Percentiles rank a stretch among this genome's conserved stretches.
Evolutionary conservation across 2,888 invertebrate genomes (phyloP).

Genomic region (Melolontha melolontha): DNA sequence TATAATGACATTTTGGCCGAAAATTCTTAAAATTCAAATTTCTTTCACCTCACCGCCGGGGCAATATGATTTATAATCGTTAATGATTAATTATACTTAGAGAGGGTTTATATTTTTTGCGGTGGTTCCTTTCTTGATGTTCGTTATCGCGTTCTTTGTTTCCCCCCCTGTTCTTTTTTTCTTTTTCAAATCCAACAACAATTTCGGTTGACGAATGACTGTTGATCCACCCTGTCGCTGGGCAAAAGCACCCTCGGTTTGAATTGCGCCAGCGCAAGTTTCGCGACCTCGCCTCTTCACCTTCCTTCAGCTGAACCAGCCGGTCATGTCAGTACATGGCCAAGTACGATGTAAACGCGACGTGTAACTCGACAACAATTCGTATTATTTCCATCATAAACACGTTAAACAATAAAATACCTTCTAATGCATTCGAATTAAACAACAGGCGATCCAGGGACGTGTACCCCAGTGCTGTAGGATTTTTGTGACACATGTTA

Average conservation of each 20-base stretch:
- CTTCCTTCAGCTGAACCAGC: slow-evolving; percentile 48
- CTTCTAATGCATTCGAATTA: not conserved
- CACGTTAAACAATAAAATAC: slow-evolving; percentile 11
- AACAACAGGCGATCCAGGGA: no score
- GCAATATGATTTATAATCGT: no score
- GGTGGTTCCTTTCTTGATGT: slow-evolving; percentile 1
- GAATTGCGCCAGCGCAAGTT: slow-evolving; percentile 49
- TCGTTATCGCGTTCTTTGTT: slow-evolving; percentile 17
- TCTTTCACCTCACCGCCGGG: no score
- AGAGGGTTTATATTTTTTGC: slow-evolving; percentile 8
- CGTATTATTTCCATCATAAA: slow-evolving; percentile 1
- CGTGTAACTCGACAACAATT: slow-evolving; percentile 10
- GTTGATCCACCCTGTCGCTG: slow-evolving; percentile 49
- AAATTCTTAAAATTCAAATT: no score
- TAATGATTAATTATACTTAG: no score
- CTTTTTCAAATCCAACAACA: slow-evolving; percentile 16
- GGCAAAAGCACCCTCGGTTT: slow-evolving; percentile 48
- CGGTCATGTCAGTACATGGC: slow-evolving; percentile 50
- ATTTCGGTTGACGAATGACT: slow-evolving; percentile 45
- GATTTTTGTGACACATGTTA: slow-evolving; percentile 7
- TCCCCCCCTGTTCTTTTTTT: not conserved
- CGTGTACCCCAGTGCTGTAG: not conserved
- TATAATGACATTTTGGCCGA: no score
- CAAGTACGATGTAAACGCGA: slow-evolving; percentile 39
- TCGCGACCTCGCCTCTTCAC: slow-evolving; percentile 51